Conservation (phyloP, 2,113 vertebrate genomes). For the Sarotherodon lohbergeri region DNA sequence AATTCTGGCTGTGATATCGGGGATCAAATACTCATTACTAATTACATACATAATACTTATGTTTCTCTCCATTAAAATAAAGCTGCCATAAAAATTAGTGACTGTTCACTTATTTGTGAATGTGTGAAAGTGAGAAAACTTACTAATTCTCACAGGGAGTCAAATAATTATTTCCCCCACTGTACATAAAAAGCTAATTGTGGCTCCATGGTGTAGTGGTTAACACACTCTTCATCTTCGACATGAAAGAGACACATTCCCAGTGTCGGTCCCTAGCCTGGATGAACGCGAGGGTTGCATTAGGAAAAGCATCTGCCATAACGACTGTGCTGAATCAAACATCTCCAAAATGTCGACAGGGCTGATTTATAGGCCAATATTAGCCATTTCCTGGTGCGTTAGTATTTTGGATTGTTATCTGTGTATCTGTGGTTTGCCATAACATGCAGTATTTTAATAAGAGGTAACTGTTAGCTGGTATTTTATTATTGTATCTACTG, state of each 20-base stretch:
- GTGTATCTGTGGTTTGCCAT: background rate
- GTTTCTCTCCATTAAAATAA: background rate
- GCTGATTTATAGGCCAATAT: background rate
- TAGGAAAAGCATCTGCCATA: background rate
- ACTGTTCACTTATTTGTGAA: background rate
- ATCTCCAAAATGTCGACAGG: background rate
- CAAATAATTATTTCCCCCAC: background rate
- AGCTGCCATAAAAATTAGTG: background rate
- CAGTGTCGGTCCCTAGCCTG: background rate
- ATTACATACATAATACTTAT: background rate
- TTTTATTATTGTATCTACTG: background rate
- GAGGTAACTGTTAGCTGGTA: background rate
- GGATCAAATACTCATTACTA: background rate
- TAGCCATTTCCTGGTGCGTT: background rate
- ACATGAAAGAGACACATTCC: background rate
- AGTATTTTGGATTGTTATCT: background rate
- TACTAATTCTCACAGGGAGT: background rate
- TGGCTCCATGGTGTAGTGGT: background rate
- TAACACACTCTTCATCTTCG: background rate
- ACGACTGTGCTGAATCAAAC: background rate
- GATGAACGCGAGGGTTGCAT: background rate
- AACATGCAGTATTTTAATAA: background rate
- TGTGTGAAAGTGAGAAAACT: background rate
- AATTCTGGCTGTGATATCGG: background rate
- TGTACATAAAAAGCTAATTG: fast-evolving